These are phyloP conservation scores for Mylabris sibirica DNA, from an alignment of 2,888 invertebrate species.

Conservation along the genomic window DNA sequence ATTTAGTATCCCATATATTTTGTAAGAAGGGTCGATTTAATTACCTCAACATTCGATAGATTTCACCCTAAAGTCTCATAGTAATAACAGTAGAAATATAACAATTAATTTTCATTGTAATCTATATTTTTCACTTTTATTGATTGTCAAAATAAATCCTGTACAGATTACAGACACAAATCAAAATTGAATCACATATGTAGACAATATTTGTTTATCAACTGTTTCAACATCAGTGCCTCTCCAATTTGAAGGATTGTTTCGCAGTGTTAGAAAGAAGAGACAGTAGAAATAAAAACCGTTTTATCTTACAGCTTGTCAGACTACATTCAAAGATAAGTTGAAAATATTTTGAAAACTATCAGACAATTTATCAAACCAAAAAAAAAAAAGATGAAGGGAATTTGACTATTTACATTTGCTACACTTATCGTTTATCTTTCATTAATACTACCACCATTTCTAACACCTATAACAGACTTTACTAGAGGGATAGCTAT, in stretches of 20 bases:
- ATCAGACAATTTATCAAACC: neutral
- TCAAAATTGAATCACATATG: too few species aligned
- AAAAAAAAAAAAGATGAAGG: too few species aligned
- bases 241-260: neutral
- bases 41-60: neutral
- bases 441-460: neutral
- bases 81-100: neutral
- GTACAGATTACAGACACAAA: too few species aligned
- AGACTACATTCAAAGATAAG: neutral
- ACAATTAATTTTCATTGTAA: too few species aligned
- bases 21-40: neutral
- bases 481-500: neutral
- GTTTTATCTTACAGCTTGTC: neutral
- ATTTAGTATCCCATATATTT: neutral
- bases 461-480: neutral
- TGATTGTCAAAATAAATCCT: too few species aligned
- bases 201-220: constrained; percentile 4
- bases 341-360: neutral
- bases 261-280: neutral
- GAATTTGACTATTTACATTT: neutral
- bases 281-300: neutral
- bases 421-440: neutral
- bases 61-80: neutral
- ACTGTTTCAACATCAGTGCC: neutral
- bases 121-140: too few species aligned